phyloP scores from a whole-genome alignment of 2,797 vertebrate species.

The Lacerta bilineata region DNA sequence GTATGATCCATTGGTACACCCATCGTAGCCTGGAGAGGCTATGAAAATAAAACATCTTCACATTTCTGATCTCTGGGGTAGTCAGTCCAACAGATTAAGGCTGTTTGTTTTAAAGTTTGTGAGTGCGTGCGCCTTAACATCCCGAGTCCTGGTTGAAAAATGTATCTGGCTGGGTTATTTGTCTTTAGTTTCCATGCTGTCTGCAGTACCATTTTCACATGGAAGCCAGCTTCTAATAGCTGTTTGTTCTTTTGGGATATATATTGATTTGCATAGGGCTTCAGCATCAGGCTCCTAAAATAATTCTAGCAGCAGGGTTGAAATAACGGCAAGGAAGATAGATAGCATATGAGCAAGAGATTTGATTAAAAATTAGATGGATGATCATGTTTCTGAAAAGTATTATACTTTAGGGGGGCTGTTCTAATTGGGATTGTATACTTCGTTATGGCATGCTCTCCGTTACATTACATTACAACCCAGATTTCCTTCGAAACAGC shows the following conservation, averaged over 20 bases:
- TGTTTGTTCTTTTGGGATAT: not conserved
- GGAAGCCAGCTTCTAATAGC: not conserved
- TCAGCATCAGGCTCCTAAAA: not conserved
- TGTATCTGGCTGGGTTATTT: not conserved
- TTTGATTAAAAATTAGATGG: not conserved
- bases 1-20: not conserved
- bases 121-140: not conserved
- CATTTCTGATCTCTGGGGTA: conserved; percentile 18
- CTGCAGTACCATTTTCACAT: not conserved
- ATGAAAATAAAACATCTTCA: conserved; percentile 34
- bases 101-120: not conserved
- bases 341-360: not conserved
- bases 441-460: not conserved
- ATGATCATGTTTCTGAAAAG: conserved; percentile 20
- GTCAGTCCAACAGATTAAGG: not conserved
- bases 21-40: conserved; percentile 23
- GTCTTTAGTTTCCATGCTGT: not conserved
- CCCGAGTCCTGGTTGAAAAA: not conserved
- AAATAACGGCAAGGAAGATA: not conserved
- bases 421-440: not conserved
- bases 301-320: not conserved
- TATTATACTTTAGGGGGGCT: not conserved
- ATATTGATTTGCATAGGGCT: not conserved
- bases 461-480: not conserved
- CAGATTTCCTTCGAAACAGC: not conserved